These are phyloP conservation scores for Brachypalpus laphriformis DNA, from an alignment of 2,888 invertebrate species.

Conservation along the genomic window DNA sequence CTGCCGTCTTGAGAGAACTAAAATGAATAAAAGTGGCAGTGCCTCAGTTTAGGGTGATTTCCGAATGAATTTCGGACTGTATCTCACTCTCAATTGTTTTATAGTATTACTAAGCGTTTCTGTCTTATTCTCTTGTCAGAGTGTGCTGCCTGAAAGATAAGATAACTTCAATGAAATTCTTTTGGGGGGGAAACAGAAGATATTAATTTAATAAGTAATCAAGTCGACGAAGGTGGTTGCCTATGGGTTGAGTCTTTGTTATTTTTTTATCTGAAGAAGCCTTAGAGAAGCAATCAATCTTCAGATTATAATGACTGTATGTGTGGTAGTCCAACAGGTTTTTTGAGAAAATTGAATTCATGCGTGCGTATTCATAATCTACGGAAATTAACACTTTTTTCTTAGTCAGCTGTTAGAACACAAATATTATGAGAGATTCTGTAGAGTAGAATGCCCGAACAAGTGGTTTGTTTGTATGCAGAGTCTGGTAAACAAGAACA, in stretches of 20 bases:
- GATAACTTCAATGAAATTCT: slow-evolving; percentile 14
- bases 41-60: slow-evolving; percentile 2
- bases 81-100: neutral
- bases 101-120: slow-evolving; percentile 10
- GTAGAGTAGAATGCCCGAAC: neutral
- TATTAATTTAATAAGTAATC: neutral
- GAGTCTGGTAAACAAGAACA: neutral
- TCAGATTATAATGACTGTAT: neutral
- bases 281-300: neutral
- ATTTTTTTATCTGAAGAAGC: neutral
- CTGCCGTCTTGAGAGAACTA: slow-evolving; percentile 30
- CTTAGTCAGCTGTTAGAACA: neutral
- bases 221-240: neutral
- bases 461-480: neutral
- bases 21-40: slow-evolving; percentile 5
- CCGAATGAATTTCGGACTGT: slow-evolving; percentile 1
- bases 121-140: neutral
- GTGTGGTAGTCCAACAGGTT: slow-evolving; percentile 5
- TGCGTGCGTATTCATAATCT: neutral
- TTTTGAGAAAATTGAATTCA: neutral
- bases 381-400: neutral
- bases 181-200: neutral
- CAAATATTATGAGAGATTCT: neutral
- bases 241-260: no score
- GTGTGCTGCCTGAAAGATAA: slow-evolving; percentile 20